These are phyloP conservation scores for Malacoctenus gilli DNA, from an alignment of 2,797 vertebrate genomes.

Conservation along the genomic window DNA sequence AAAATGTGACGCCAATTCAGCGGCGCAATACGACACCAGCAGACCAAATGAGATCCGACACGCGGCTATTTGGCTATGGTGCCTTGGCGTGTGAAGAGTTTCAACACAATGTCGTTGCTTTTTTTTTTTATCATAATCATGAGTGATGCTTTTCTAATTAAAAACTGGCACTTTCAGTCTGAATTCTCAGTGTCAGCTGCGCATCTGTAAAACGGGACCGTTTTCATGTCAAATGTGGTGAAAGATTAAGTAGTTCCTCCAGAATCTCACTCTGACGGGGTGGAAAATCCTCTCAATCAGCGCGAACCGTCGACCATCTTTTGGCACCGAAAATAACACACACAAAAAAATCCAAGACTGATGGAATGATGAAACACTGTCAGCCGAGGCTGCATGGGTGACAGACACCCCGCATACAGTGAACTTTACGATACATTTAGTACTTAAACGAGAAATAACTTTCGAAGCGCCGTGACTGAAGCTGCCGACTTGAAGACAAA, in stretches of 20 bases:
- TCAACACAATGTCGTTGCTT: conserved; percentile 7
- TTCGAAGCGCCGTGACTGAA: neutral
- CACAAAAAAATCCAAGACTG: conserved; percentile 7
- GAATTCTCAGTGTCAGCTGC: conserved; percentile 9
- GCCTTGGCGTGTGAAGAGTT: conserved; percentile 7
- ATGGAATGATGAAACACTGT: conserved; percentile 22
- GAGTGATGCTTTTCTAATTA: conserved; percentile 27
- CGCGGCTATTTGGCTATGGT: conserved; percentile 6
- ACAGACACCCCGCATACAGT: neutral
- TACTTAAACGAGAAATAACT: neutral
- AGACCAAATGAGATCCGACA: conserved; percentile 49
- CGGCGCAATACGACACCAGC: conserved; percentile 18
- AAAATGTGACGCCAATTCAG: conserved; percentile 40
- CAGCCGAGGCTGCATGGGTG: neutral
- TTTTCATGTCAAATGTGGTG: conserved; percentile 26
- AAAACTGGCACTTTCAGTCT: neutral
- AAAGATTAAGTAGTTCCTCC: conserved; percentile 11
- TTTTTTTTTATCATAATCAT: conserved; percentile 16
- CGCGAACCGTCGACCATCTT: conserved; percentile 10
- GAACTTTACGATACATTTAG: neutral
- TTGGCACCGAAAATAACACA: conserved; percentile 17
- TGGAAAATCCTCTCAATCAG: conserved; percentile 53
- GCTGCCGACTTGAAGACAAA: neutral
- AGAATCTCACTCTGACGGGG: conserved; percentile 43
- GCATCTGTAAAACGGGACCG: conserved; percentile 21